Conservation (phyloP, 2,888 invertebrate genomes). For the Tenthredo mesomela region DNA sequence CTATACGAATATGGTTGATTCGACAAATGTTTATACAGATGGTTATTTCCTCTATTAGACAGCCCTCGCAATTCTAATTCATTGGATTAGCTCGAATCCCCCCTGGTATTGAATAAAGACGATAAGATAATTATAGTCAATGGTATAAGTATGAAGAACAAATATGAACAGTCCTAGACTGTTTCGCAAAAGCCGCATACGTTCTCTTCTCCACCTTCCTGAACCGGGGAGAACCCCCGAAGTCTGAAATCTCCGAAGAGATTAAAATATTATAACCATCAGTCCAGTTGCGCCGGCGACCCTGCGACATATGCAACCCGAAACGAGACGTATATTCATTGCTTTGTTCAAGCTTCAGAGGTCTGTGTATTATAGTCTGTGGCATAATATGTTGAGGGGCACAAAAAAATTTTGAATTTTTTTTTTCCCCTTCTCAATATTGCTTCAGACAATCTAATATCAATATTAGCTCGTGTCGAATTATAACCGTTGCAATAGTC, state of each 20-base stretch:
- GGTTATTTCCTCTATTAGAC: neutral
- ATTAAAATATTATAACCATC: neutral
- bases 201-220: neutral
- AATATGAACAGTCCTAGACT: neutral
- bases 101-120: neutral
- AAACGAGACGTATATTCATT: constrained; percentile 25
- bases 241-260: neutral
- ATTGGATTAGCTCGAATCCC: neutral
- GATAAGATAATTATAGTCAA: neutral
- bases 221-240: neutral
- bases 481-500: too few species aligned
- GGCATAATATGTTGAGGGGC: neutral
- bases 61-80: neutral
- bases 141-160: neutral
- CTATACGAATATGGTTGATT: neutral
- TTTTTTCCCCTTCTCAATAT: neutral
- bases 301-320: constrained; percentile 17
- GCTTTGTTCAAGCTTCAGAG: neutral
- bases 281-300: constrained; percentile 4
- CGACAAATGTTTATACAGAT: neutral
- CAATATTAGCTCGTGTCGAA: too few species aligned
- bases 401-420: neutral
- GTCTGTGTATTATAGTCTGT: neutral
- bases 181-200: neutral
- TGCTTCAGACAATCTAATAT: neutral